phyloP scores from a whole-genome alignment of 2,797 vertebrate genomes.

The Streptopelia turtur region DNA sequence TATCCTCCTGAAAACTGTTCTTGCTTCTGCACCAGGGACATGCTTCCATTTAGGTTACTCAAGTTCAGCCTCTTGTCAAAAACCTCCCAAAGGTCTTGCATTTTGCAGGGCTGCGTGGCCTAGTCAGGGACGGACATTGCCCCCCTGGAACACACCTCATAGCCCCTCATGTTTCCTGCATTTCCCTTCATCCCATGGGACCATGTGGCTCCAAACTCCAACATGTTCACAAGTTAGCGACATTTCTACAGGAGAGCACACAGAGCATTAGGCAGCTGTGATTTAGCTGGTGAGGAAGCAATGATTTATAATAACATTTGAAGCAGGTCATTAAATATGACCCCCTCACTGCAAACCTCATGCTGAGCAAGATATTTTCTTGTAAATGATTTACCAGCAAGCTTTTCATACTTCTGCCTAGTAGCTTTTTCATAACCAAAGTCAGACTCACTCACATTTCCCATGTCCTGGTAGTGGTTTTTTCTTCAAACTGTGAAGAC shows the following conservation, averaged over 20 bases:
- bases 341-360: constrained; percentile 20
- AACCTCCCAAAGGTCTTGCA: not conserved
- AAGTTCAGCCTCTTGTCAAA: not conserved
- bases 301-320: constrained; percentile 57
- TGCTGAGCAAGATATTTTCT: constrained; percentile 52
- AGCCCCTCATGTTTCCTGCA: not conserved
- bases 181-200: not conserved
- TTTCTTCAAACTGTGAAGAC: constrained; percentile 23
- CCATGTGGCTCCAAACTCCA: not conserved
- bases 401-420: constrained; percentile 13
- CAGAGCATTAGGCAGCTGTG: not conserved
- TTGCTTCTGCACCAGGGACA: not conserved
- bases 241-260: not conserved
- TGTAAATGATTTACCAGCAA: constrained; percentile 56
- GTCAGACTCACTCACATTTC: constrained; percentile 10
- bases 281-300: constrained; percentile 47
- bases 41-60: not conserved
- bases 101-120: rapidly evolving
- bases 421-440: constrained; percentile 42
- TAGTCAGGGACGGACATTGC: rapidly evolving
- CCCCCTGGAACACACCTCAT: rapidly evolving
- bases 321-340: constrained; percentile 51
- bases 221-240: not conserved
- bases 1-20: not conserved
- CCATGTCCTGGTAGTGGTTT: not conserved